Conservation (phyloP, 2,797 vertebrate genomes). For the Erpetoichthys calabaricus region DNA sequence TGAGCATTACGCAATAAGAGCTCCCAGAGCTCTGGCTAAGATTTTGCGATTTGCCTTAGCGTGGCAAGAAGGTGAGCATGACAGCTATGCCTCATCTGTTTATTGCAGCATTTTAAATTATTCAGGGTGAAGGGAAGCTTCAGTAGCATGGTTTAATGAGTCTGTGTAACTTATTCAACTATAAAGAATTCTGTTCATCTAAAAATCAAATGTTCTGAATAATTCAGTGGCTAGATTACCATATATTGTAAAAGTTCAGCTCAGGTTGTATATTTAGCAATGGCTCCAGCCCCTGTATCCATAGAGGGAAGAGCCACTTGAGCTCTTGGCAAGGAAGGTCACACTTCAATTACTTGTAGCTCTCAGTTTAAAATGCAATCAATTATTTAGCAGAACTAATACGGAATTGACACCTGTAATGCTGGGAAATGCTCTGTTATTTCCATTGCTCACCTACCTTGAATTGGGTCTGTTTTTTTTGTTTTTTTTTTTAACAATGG, state of each 20-base stretch:
- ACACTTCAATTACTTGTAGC: constrained; percentile 5
- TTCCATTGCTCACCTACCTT: no score
- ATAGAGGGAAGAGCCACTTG: background rate
- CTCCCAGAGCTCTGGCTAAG: constrained; percentile 16
- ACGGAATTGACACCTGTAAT: constrained; percentile 5
- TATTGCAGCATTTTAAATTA: constrained; percentile 16
- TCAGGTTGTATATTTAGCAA: background rate
- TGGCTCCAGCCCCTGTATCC: background rate
- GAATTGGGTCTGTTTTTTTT: no score
- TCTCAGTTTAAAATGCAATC: background rate
- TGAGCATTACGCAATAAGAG: constrained; percentile 38
- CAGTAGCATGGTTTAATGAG: constrained; percentile 17
- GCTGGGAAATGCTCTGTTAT: background rate
- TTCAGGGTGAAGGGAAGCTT: constrained; percentile 17
- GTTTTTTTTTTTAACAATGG: no score
- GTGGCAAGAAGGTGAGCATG: constrained; percentile 21
- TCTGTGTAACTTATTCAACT: constrained; percentile 4
- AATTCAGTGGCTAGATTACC: constrained; percentile 10
- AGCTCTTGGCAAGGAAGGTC: background rate
- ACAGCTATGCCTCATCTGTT: background rate
- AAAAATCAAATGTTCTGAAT: constrained; percentile 9
- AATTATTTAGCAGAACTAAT: constrained; percentile 10
- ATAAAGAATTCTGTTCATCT: constrained; percentile 12
- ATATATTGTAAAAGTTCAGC: background rate
- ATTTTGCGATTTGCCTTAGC: constrained; percentile 28